Conservation (phyloP, 2,113 vertebrate genomes). For the Benitochromis conjunctus region DNA sequence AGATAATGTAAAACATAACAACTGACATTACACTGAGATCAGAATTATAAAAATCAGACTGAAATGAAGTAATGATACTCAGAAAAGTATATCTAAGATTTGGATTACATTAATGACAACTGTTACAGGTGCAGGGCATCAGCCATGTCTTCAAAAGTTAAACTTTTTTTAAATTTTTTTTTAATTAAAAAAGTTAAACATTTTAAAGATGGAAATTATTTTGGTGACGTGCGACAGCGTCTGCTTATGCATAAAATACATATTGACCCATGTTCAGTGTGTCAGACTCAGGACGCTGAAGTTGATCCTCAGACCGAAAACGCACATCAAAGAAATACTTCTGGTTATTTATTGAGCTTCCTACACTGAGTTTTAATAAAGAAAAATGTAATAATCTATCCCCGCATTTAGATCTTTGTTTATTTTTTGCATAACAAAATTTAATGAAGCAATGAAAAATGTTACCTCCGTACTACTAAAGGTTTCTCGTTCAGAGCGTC, state of each 20-base stretch:
- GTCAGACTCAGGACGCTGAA: neutral
- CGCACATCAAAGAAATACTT: neutral
- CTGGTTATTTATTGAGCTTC: neutral
- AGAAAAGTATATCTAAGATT: neutral
- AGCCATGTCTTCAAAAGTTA: neutral
- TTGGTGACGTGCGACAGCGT: neutral
- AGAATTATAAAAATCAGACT: neutral
- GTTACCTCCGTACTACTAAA: neutral
- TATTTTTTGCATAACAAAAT: neutral
- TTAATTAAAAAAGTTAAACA: no score
- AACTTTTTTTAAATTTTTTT: no score
- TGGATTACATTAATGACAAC: neutral
- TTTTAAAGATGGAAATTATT: neutral
- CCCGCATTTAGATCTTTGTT: neutral
- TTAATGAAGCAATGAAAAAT: neutral
- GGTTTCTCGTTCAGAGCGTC: fast-evolving
- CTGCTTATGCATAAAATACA: neutral
- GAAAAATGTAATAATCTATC: neutral
- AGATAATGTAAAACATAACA: neutral
- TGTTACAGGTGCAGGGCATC: neutral
- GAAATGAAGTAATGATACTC: neutral
- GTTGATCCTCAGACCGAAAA: neutral
- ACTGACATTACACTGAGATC: neutral
- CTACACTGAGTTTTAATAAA: neutral
- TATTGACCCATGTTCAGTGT: neutral